phyloP scores from a whole-genome alignment of 2,113 vertebrate genomes.

The Ia io region DNA sequence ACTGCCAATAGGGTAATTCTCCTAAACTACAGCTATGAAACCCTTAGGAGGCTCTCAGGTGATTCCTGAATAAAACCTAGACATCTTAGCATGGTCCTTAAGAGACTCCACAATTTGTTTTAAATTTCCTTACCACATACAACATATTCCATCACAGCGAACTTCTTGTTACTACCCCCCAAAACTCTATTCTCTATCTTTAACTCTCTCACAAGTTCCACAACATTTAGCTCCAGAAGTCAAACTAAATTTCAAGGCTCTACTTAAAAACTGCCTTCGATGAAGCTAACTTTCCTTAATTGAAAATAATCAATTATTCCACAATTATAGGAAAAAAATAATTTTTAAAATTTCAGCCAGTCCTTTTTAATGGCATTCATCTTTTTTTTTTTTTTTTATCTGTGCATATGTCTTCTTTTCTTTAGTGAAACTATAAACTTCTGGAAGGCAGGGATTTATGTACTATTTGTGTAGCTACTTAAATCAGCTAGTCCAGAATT shows the following conservation, averaged over 20 bases:
- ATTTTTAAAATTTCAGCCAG: not conserved
- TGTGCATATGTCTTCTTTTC: not conserved
- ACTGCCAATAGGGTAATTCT: not conserved
- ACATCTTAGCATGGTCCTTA: not conserved
- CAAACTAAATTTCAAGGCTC: not conserved
- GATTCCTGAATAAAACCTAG: not conserved
- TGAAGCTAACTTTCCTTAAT: not conserved
- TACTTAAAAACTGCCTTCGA: not conserved
- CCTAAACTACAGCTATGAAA: not conserved
- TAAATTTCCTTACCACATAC: not conserved
- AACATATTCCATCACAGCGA: not conserved
- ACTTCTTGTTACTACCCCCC: not conserved
- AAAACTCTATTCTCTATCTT: not conserved
- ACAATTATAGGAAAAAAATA: not conserved
- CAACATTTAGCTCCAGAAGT: conserved; percentile 1
- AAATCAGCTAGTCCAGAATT: not conserved
- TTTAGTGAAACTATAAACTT: not conserved
- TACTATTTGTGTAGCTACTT: not conserved
- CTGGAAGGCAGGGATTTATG: not conserved
- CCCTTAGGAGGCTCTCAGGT: not conserved
- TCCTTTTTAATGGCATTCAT: not conserved
- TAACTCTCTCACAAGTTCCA: not conserved
- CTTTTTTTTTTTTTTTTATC: not conserved
- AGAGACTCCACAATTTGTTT: not conserved
- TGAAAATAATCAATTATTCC: not conserved